phyloP scores from a whole-genome alignment of 2,888 invertebrate species.

The Macaria notata region DNA sequence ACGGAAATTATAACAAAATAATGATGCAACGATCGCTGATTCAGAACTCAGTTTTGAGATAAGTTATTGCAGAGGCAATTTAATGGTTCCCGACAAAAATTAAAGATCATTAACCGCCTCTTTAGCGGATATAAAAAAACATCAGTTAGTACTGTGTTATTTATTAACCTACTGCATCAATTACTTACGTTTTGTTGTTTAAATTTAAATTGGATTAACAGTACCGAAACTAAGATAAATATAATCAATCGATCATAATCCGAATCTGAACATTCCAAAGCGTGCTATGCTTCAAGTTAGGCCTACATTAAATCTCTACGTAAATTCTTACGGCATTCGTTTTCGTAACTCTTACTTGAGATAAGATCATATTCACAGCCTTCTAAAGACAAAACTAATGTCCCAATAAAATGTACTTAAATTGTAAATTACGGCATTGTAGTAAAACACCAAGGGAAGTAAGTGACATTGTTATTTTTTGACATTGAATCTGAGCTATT shows the following conservation, averaged over 20 bases:
- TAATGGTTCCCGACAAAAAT: too few species aligned
- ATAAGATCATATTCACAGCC: slow-evolving; percentile 51
- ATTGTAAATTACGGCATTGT: slow-evolving; percentile 22
- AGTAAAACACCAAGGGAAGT: slow-evolving; percentile 24
- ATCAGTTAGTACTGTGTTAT: too few species aligned
- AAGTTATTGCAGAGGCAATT: too few species aligned
- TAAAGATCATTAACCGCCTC: too few species aligned
- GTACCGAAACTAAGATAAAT: too few species aligned
- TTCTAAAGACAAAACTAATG: slow-evolving; percentile 31
- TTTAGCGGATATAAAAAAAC: too few species aligned
- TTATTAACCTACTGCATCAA: too few species aligned
- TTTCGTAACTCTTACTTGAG: slow-evolving; percentile 43
- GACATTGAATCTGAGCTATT: slow-evolving; percentile 12
- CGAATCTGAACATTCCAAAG: slow-evolving; percentile 14
- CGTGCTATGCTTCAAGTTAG: slow-evolving; percentile 14
- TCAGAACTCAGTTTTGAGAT: too few species aligned
- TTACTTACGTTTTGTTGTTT: too few species aligned
- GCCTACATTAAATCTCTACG: slow-evolving; percentile 6
- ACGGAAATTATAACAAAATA: too few species aligned
- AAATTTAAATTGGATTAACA: too few species aligned
- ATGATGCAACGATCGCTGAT: neutral
- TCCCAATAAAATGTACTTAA: slow-evolving; percentile 16
- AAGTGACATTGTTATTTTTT: slow-evolving; percentile 37
- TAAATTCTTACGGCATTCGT: slow-evolving; percentile 20
- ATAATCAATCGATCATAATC: neutral